Base-by-base conservation (phyloP, 1,140 invertebrate genomes). In the Lasioglossum baleicum region DNA sequence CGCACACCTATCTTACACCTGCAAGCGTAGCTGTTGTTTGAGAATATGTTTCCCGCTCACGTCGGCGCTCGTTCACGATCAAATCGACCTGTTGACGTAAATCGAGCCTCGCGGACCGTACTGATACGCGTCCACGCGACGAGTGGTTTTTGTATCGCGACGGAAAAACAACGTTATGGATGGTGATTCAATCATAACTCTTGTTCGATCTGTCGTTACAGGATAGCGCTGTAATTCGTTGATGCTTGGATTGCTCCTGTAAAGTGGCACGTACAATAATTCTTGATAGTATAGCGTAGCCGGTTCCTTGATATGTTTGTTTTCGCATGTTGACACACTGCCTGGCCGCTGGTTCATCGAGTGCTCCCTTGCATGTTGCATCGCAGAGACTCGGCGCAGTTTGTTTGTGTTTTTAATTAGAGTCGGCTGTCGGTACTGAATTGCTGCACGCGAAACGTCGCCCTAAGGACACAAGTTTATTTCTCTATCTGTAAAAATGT, bases 141-240 rank as follows among this genome's bases (percentile, higher is more conserved):
- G 26, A 22, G n/a, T 22, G 42, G 15, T 7, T 31, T 53, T 44
- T 40, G 26, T 26, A 53, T 26, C 15, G 8, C 74, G 73, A 70
- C 20, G 53, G 63, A 22, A 68, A 65, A 68, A 82, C 76, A 82
- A 80, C 26, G 81, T 80, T 73, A 74, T 58, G 81, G 76, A 67
- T 80, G 81, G 67, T 67, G 65, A 20, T 42, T 51, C 81, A 80
- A 53, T 82, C 81, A 65, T 80, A 80, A 82, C 51, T 82, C 81
- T 82, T 80, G 81, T 82, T 72, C 53, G 51, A 73, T 64, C 64
- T n/a, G 48, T 73, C 56, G 70, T 67, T 48, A 51, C 58, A 64
- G 58, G 20, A 64, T 22, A 15, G 26, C 48, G 66, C 56, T 60
- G 17, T 26, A 31, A 68, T 40, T 44, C 64, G 64, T 58, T 26